phyloP scores from a whole-genome alignment of 2,113 vertebrate species.

The Polypterus senegalus region DNA sequence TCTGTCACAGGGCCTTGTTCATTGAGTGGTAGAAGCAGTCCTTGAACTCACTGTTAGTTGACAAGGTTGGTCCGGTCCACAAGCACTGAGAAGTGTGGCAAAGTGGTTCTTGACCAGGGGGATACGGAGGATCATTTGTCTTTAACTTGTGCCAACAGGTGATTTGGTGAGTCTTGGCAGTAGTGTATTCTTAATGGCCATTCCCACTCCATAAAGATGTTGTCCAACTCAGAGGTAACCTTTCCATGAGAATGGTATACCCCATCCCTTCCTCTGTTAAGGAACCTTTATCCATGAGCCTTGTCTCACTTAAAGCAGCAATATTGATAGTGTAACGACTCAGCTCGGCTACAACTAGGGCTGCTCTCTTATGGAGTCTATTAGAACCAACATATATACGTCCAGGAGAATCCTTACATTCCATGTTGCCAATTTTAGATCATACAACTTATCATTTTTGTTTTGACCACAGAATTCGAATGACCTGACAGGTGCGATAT shows the following conservation, averaged over 20 bases:
- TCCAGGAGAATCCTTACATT: conserved; percentile 12
- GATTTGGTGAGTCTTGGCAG: conserved; percentile 4
- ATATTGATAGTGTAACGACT: conserved; percentile 9
- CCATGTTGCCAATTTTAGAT: conserved; percentile 11
- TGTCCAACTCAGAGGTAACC: conserved; percentile 1
- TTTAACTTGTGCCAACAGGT: conserved; percentile 13
- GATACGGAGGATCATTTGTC: too few relatives aligned
- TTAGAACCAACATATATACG: not conserved
- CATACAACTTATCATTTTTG: not conserved
- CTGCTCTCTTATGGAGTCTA: conserved; percentile 3
- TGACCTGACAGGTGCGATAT: not conserved
- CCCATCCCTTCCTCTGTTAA: conserved; percentile 7
- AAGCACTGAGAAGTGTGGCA: conserved; percentile 14
- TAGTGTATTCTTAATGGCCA: conserved; percentile 8
- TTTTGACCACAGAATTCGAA: conserved; percentile 1
- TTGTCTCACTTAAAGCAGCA: conserved; percentile 12
- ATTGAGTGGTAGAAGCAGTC: conserved; percentile 8
- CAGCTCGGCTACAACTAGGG: conserved; percentile 6
- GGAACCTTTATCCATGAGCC: not conserved
- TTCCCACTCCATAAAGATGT: conserved; percentile 6
- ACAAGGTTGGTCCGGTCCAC: conserved; percentile 5
- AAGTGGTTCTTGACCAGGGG: not conserved
- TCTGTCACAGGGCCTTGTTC: not conserved
- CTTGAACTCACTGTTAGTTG: conserved; percentile 8
- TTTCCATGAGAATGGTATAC: conserved; percentile 12